These are phyloP conservation scores for Rhinolophus ferrumequinum DNA, from an alignment of 2,113 vertebrate species.

Conservation along the genomic window DNA sequence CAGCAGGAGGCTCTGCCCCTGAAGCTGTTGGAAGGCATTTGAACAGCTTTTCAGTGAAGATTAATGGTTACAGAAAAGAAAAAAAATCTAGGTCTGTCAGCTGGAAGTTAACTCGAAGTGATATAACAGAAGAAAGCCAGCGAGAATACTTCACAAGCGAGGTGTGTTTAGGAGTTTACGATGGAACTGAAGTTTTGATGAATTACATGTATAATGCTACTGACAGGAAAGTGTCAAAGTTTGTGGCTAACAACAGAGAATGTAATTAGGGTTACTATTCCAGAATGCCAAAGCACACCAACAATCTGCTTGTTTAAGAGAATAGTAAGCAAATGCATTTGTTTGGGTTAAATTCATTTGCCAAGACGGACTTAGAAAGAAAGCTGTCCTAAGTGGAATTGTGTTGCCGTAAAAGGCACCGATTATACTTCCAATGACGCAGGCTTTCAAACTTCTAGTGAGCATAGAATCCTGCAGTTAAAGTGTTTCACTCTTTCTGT, in stretches of 20 bases:
- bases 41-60: slow-evolving; percentile 77
- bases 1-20: slow-evolving; percentile 63
- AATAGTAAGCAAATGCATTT: slow-evolving; percentile 45
- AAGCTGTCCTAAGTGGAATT: background rate
- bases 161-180: slow-evolving; percentile 43
- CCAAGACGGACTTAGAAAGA: slow-evolving; percentile 23
- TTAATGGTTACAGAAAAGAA: slow-evolving; percentile 71
- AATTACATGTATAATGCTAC: slow-evolving; percentile 68
- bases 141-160: background rate
- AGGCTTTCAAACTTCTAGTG: slow-evolving; percentile 9
- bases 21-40: slow-evolving; percentile 69
- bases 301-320: slow-evolving; percentile 45
- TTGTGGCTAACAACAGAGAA: slow-evolving; percentile 51
- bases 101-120: slow-evolving; percentile 73
- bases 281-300: slow-evolving; percentile 13
- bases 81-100: slow-evolving; percentile 49
- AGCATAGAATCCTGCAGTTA: background rate
- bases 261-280: slow-evolving; percentile 66
- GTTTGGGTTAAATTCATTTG: slow-evolving; percentile 56
- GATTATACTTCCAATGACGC: background rate
- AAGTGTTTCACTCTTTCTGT: background rate
- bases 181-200: slow-evolving; percentile 65
- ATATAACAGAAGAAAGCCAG: slow-evolving; percentile 56
- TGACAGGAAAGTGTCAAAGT: slow-evolving; percentile 68
- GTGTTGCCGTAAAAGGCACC: background rate